Conservation (phyloP, 2,797 vertebrate genomes). For the Cynopterus sphinx region DNA sequence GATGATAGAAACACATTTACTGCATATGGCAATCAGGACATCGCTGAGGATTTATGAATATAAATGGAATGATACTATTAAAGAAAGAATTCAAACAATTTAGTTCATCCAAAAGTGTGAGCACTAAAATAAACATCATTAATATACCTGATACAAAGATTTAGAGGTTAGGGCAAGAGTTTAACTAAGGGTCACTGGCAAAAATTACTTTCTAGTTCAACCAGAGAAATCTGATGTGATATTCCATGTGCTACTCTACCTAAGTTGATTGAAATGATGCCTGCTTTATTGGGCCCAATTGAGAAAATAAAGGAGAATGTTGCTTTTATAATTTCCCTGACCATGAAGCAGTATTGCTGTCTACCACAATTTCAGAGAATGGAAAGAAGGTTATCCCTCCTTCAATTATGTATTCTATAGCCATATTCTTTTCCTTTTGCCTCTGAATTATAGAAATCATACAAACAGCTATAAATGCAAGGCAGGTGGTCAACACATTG, state of each 20-base stretch:
- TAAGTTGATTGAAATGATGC: not conserved
- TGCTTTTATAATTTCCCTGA: not conserved
- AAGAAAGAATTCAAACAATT: not conserved
- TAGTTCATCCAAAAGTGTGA: not conserved
- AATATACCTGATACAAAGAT: not conserved
- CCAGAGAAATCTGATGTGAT: not conserved
- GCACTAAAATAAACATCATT: not conserved
- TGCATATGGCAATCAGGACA: not conserved
- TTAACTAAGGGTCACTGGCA: not conserved
- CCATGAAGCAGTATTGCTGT: not conserved
- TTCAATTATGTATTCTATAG: not conserved
- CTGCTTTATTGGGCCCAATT: not conserved
- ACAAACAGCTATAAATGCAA: slow-evolving; percentile 5
- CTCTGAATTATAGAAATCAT: slow-evolving; percentile 30
- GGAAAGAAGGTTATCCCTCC: not conserved
- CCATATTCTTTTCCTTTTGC: not conserved
- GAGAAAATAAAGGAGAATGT: not conserved
- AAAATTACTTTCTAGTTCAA: not conserved
- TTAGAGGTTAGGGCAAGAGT: not conserved
- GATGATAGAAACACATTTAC: not conserved
- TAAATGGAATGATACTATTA: not conserved
- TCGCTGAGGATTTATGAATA: not conserved
- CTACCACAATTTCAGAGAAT: not conserved
- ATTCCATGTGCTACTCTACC: not conserved
- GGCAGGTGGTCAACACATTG: not conserved